Base-by-base conservation (phyloP, 2,113 vertebrate species). In the Solea senegalensis region DNA sequence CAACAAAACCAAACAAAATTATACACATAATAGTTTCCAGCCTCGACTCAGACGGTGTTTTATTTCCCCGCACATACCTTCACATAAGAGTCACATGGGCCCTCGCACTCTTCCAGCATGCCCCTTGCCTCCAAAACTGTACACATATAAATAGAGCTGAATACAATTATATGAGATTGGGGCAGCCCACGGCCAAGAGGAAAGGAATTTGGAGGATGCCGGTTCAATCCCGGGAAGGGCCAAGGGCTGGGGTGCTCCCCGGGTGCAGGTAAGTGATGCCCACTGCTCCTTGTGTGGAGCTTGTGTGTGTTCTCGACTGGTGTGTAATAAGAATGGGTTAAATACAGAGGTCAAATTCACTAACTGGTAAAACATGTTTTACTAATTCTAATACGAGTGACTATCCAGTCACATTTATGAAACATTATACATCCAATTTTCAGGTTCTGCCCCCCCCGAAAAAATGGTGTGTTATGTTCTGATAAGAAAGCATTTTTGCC, bases 41-140 rank as follows among this genome's bases (percentile, higher is more conserved):
- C 45, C 1, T 5, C 4, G 11, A 14, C 12, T 48, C 21, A 21
- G 21, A 21, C 21, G 21, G 4, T 1, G 14, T 26, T 11, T 12
- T 41, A 76, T 59, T 41, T 72, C 57, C 61, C 7, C 53, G 4
- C 28, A 15, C 61, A 5, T 82, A 96, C 95, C 96, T 97, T 96
- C 56, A 96, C 94, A 0, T 95, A 96, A 62, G 94, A 90, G 90
- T 96, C 65, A 6, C 94, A 95, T 4, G 40, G 12, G 14, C 44
- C 63, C 21, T 64, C 60, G 57, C 86, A 80, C 6, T 85, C 79
- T 26, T 80, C 92, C 78, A 87, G 78, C 70, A 96, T 89, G 46
- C 74, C 91, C 80, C 87, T 94, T 3, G 94, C 95, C 93, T 96
- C 95, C 79, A 96, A 86, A 77, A 97, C 96, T 97, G 84, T 72